Base-by-base conservation (phyloP, 2,888 invertebrate species). In the Hylaea fasciaria region DNA sequence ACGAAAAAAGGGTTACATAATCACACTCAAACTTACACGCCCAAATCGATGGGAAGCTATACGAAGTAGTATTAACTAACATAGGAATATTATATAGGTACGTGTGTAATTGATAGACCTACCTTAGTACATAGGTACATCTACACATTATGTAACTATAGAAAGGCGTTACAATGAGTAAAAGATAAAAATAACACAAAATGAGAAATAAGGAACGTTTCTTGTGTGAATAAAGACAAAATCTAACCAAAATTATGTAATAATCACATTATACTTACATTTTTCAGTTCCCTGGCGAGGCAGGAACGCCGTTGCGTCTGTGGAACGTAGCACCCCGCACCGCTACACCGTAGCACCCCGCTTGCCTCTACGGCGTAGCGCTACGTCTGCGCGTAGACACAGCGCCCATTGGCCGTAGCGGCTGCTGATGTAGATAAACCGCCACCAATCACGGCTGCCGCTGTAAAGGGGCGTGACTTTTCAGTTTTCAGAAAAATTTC, bases 401-500 rank as follows among this genome's bases (percentile, higher is more conserved):
- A 55, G 48, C 74, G 70, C 74, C 77, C 81, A 91, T 92, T 92
- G 92, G 91, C 76, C 76, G 80, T 73, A 68, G 76, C 75, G 74
- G 69, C 70, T 78, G 77, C 85, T 72, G 82, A 85, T 82, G 82
- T 86, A 83, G 83, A 80, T 76, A 71, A 70, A 73, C 64, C 70
- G 68, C 78, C 70, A 72, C 91, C 91, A 91, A 92, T 91, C 79
- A 74, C 78, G 64, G 75, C 68, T 71, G 63, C 62, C 68, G 63
- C 89, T 89, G 85, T 81, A 89, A 88, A 82, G 81, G 81, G 91
- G 91, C 86, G 91, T 81, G 78, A 87, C 80, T 85, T 83, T 82
- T 79, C 73, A 86, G 83, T 81, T 90, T 91, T 91, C 92, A 85
- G 91, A 90, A 90, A 89, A 86, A 82, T 89, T 91, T 89, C 89